A percentile compares a stretch with the other conserved stretches of the same genome.
Conservation (phyloP, 2,888 invertebrate species). For the Lepidocyrtoides sp. region DNA sequence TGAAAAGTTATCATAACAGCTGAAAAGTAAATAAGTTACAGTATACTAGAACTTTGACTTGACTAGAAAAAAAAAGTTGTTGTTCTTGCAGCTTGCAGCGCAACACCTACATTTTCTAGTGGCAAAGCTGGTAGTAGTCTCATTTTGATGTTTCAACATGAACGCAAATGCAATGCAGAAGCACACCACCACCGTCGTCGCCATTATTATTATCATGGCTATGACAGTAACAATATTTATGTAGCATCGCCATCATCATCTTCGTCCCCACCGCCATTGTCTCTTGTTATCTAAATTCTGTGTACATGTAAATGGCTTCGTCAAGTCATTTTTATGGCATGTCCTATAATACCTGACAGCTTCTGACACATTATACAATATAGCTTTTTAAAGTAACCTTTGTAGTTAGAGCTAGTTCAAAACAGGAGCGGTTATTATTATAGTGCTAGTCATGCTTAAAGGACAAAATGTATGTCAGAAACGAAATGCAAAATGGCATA, state of each 20-base stretch:
- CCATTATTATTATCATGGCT: conserved; percentile 27
- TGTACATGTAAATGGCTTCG: conserved; percentile 50
- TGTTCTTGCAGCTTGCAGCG: conserved; percentile 21
- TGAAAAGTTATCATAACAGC: conserved; percentile 47
- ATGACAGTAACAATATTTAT: conserved; percentile 68
- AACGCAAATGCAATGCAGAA: neutral
- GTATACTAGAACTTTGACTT: neutral
- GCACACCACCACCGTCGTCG: neutral
- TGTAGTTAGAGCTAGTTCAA: neutral
- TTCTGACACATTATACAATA: conserved; percentile 40
- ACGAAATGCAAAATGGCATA: neutral
- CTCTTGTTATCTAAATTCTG: conserved; percentile 41
- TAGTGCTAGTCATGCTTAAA: neutral
- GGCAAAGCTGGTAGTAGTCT: conserved; percentile 10
- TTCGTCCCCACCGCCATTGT: conserved; percentile 49
- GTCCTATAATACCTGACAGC: conserved; percentile 72
- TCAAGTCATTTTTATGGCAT: conserved; percentile 67
- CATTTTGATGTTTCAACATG: conserved; percentile 20
- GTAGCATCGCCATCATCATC: conserved; percentile 24
- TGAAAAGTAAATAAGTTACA: conserved; percentile 53
- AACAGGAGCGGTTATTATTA: neutral
- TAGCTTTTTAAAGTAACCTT: conserved; percentile 7
- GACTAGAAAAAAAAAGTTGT: neutral
- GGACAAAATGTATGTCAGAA: neutral
- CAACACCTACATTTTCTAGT: conserved; percentile 36